A percentile compares a stretch with the other conserved stretches of the same genome.
Conservation (phyloP, 2,797 vertebrate genomes). For the Potorous gilbertii region DNA sequence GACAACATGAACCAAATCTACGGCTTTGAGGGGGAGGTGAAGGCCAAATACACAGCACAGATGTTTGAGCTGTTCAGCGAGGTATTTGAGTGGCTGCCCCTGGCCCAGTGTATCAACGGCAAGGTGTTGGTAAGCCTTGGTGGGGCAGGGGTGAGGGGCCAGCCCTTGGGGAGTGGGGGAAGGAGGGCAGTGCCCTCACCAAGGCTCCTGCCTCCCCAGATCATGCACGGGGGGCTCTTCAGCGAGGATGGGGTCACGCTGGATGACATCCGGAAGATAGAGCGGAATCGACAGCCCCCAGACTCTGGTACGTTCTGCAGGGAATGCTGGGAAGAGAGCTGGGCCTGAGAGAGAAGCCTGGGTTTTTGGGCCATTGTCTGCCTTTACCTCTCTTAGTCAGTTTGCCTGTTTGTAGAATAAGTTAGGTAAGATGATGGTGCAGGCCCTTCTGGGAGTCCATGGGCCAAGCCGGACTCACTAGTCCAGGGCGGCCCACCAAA, state of each 20-base stretch:
- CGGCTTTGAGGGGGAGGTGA: conserved; percentile 97
- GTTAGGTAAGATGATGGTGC: no score
- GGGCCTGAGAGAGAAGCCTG: neutral
- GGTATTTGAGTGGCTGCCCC: conserved; percentile 97
- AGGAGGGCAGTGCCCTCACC: neutral
- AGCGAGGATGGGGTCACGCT: conserved; percentile 95
- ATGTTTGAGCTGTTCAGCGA: conserved; percentile 99
- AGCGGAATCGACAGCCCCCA: conserved; percentile 95
- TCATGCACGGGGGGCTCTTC: conserved; percentile 97
- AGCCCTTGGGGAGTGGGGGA: fast-evolving
- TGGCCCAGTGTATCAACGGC: conserved; percentile 95
- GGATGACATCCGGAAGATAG: conserved; percentile 94
- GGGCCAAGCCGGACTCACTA: no score
- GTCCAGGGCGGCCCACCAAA: neutral
- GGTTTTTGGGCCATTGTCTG: no score
- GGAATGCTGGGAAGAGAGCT: no score
- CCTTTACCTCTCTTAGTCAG: no score
- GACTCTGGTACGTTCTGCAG: conserved; percentile 88
- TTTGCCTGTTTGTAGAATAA: no score
- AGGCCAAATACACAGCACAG: conserved; percentile 97
- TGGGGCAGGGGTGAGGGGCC: fast-evolving
- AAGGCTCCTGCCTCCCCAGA: conserved; percentile 77
- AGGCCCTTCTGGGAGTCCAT: no score
- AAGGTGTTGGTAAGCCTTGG: conserved; percentile 92
- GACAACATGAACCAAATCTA: conserved; percentile 99